These are phyloP conservation scores for Drosophila dunni DNA, from an alignment of 1,140 invertebrate species.

Conservation along the genomic window DNA sequence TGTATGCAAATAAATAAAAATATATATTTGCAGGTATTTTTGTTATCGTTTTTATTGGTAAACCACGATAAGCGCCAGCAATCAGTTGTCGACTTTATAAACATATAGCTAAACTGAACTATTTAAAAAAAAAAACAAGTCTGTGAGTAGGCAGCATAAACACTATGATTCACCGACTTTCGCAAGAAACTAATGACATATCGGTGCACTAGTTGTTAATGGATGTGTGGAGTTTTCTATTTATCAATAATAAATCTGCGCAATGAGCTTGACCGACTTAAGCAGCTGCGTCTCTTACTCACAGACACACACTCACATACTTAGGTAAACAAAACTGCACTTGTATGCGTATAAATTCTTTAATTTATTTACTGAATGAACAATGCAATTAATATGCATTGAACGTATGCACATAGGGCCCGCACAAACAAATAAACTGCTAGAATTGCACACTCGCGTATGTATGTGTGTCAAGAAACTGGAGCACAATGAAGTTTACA, in stretches of 20 bases:
- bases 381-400: neutral
- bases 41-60: no score
- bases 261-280: neutral
- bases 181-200: neutral
- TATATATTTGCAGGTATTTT: no score
- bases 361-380: neutral
- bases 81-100: no score
- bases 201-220: neutral
- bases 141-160: neutral
- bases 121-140: neutral
- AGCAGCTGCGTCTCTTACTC: neutral
- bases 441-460: neutral
- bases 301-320: neutral
- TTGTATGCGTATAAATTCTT: neutral
- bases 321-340: neutral
- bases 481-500: conserved; percentile 1
- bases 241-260: conserved; percentile 8
- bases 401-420: neutral
- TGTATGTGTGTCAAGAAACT: neutral
- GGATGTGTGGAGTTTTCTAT: neutral
- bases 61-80: no score
- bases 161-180: neutral
- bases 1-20: no score
- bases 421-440: neutral
- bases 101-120: no score